A percentile compares a stretch with the other conserved stretches of the same genome.
Evolutionary conservation across 2,797 vertebrate species (phyloP).

Genomic region (Premnoplex brunnescens): DNA sequence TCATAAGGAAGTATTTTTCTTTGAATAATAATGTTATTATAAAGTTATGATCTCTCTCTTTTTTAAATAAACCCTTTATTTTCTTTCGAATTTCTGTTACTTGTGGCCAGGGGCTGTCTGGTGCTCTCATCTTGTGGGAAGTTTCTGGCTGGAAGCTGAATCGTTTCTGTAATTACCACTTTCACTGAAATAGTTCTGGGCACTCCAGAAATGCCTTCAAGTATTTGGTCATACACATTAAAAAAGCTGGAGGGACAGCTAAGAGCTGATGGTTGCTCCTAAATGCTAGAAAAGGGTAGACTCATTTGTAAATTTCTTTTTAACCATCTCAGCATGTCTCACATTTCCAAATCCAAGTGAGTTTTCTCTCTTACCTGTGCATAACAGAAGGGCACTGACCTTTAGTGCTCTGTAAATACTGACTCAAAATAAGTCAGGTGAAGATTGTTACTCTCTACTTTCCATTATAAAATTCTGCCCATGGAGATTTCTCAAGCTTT

Average conservation of each 20-base stretch:
- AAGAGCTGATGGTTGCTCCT: conserved; percentile 4
- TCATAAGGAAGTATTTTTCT: conserved; percentile 64
- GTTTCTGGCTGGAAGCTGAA: conserved; percentile 37
- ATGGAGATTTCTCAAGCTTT: background rate
- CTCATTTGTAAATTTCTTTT: background rate
- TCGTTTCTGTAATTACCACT: conserved; percentile 55
- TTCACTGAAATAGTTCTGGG: conserved; percentile 44
- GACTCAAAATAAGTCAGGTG: background rate
- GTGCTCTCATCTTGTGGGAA: conserved; percentile 65
- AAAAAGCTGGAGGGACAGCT: conserved; percentile 14
- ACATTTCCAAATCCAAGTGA: background rate
- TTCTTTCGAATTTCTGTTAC: conserved; percentile 47
- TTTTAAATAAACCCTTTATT: conserved; percentile 62
- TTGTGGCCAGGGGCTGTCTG: conserved; percentile 56
- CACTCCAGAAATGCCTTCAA: conserved; percentile 63
- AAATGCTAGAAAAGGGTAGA: background rate
- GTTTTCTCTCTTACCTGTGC: background rate
- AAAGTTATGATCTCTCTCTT: conserved; percentile 39
- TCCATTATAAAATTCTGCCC: rapidly evolving
- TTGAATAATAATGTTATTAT: conserved; percentile 56
- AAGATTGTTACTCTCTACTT: background rate
- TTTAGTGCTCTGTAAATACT: background rate
- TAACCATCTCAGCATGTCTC: background rate
- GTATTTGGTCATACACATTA: conserved; percentile 41
- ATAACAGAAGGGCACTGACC: background rate